Conservation (phyloP, 2,113 vertebrate species). For the Anthoscopus minutus region DNA sequence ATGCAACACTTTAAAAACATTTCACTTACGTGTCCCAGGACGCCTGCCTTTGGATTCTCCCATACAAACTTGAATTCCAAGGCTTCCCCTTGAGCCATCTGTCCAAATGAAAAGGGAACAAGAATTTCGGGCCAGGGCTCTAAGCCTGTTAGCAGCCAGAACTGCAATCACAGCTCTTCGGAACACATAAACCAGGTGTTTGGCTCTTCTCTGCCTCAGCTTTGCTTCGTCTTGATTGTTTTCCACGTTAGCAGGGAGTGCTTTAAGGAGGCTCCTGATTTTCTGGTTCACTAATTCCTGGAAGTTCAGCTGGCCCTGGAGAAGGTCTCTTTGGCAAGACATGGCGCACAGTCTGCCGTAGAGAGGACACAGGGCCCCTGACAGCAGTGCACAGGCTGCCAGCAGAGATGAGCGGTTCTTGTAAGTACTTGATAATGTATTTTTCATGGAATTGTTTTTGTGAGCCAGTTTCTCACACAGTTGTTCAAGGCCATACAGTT, state of each 20-base stretch:
- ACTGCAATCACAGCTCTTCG: conserved; percentile 75
- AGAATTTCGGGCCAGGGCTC: conserved; percentile 54
- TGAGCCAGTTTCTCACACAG: conserved; percentile 55
- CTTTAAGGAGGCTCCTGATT: conserved; percentile 72
- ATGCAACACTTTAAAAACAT: background rate
- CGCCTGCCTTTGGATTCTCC: conserved; percentile 60
- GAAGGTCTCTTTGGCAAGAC: conserved; percentile 72
- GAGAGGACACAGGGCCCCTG: conserved; percentile 75
- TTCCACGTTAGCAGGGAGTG: conserved; percentile 59
- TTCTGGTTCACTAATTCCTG: conserved; percentile 68
- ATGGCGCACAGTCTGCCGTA: conserved; percentile 59
- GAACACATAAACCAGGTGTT: conserved; percentile 62
- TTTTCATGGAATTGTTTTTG: conserved; percentile 74
- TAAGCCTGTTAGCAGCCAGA: conserved; percentile 77
- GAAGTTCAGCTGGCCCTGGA: conserved; percentile 64
- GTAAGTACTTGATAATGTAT: conserved; percentile 20
- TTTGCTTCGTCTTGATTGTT: conserved; percentile 44
- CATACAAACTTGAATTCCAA: conserved; percentile 66
- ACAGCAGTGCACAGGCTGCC: conserved; percentile 77
- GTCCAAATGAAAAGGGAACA: conserved; percentile 72
- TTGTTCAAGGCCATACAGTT: conserved; percentile 63
- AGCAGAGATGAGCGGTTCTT: conserved; percentile 70
- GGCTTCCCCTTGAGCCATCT: conserved; percentile 51
- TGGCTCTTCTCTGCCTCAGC: conserved; percentile 34
- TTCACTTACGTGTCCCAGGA: conserved; percentile 62